phyloP scores from a whole-genome alignment of 2,797 vertebrate genomes.

The Sandelia bainsii region DNA sequence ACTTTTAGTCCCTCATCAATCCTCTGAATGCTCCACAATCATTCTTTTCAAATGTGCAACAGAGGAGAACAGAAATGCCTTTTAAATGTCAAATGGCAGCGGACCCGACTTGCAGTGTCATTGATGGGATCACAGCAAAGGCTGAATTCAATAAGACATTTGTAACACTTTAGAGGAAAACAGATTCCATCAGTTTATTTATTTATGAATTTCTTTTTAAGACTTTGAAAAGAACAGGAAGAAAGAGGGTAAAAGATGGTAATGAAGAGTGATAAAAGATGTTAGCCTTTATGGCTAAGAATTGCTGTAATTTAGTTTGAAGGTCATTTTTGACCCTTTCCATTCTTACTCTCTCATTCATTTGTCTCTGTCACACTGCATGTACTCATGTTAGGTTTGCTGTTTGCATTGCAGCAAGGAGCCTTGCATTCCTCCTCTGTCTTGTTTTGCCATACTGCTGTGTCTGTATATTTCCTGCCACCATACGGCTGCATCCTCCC shows the following conservation, averaged over 20 bases:
- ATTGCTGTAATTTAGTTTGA: slow-evolving; percentile 64
- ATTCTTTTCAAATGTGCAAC: slow-evolving; percentile 50
- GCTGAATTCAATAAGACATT: slow-evolving; percentile 51
- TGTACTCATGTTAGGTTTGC: slow-evolving; percentile 11
- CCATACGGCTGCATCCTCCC: slow-evolving; percentile 73
- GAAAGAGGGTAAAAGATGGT: slow-evolving; percentile 26
- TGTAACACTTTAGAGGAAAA: slow-evolving; percentile 28
- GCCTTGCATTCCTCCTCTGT: slow-evolving; percentile 45
- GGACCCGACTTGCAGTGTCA: slow-evolving; percentile 46
- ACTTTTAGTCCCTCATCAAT: slow-evolving; percentile 62
- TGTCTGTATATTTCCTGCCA: slow-evolving; percentile 74
- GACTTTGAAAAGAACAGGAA: slow-evolving; percentile 49
- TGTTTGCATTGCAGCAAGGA: slow-evolving; percentile 33
- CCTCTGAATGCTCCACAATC: slow-evolving; percentile 51
- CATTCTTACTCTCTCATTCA: slow-evolving; percentile 34
- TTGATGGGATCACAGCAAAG: slow-evolving; percentile 37
- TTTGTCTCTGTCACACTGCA: slow-evolving; percentile 48
- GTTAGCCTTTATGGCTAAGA: slow-evolving; percentile 42
- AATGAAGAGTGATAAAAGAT: slow-evolving; percentile 40
- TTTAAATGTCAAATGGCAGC: slow-evolving; percentile 58
- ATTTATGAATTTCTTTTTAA: slow-evolving; percentile 51
- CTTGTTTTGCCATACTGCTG: slow-evolving; percentile 54
- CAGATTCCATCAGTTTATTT: slow-evolving; percentile 51
- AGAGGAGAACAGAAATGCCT: slow-evolving; percentile 51
- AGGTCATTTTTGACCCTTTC: slow-evolving; percentile 67